Base-by-base conservation (phyloP, 2,113 vertebrate species). In the Oryzias javanicus region DNA sequence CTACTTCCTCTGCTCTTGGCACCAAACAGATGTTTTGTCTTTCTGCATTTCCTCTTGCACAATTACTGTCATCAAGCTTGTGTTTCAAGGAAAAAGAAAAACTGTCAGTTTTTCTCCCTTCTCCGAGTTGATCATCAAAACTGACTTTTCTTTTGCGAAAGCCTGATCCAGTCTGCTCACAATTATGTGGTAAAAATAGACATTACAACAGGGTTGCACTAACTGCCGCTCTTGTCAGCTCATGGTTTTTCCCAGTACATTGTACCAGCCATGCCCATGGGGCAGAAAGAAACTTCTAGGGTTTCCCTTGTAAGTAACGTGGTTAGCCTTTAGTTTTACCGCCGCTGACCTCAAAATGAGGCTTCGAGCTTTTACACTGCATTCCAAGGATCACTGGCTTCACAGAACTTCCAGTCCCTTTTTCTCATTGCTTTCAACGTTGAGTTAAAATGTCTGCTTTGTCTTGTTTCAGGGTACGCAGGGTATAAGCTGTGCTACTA, bases 401-500 rank as follows among this genome's bases (percentile, higher is more conserved):
- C 24, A 20, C 25, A 60, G 51, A 59, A 29, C 50, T 60, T 69
- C 25, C 46, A 56, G 41, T 62, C 50, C 20, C 22, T 70, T 73
- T 47, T 27, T 53, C 45, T 18, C 55, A 57, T 44, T 22, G 48
- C 46, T 52, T 49, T 45, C 17, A 65, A 24, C 52, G 2, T 19
- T 22, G 18, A 15, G 53, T 24, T 22, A 53, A 35, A 48, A 45
- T 35, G 13, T 27, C 27, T 53, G 13, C 60, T 61, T 17, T 57
- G 22, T 65, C 42, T 61, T 40, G 49, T 29, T 45, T 20, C 85
- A 99, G 97, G 95, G 63, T 92, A 93, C 52, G 92, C 90, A 14
- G 96, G 96, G 68, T 99, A 98, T 72, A 93, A 93, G 72, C 86
- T 95, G 76, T 99, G 97, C 88, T 98, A 98, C 73, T 81, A 92